Conservation (phyloP, 1,140 invertebrate genomes). For the Pararge aegeria region DNA sequence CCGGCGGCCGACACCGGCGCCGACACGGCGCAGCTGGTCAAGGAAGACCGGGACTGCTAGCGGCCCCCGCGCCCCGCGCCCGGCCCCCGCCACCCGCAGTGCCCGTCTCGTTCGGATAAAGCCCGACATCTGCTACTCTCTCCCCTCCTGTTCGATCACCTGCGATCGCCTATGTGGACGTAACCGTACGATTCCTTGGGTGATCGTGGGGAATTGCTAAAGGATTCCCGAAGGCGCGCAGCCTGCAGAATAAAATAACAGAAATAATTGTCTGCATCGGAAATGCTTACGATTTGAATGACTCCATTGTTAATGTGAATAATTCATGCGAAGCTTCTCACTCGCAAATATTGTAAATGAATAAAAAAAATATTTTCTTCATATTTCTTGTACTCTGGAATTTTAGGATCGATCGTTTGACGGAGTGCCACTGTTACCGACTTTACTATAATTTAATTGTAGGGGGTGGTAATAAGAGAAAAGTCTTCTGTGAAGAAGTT, state of each 20-base stretch:
- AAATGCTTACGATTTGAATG: too few species aligned
- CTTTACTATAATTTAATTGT: neutral
- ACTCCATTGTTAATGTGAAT: too few species aligned
- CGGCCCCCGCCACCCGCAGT: neutral
- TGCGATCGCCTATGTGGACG: neutral
- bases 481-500: neutral
- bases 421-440: neutral
- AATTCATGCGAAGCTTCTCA: too few species aligned
- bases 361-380: too few species aligned
- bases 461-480: neutral
- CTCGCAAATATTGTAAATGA: too few species aligned
- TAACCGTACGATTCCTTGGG: neutral
- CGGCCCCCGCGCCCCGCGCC: slow-evolving; percentile 28
- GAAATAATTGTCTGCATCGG: too few species aligned
- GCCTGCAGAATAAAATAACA: too few species aligned
- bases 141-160: neutral
- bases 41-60: slow-evolving; percentile 85
- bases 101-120: neutral
- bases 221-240: too few species aligned
- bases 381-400: too few species aligned
- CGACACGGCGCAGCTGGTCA: slow-evolving; percentile 93
- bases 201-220: too few species aligned
- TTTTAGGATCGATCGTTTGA: neutral
- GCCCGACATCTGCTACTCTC: neutral
- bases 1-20: slow-evolving; percentile 93